phyloP scores from a whole-genome alignment of 2,888 invertebrate genomes.

The Oscheius sp. region DNA sequence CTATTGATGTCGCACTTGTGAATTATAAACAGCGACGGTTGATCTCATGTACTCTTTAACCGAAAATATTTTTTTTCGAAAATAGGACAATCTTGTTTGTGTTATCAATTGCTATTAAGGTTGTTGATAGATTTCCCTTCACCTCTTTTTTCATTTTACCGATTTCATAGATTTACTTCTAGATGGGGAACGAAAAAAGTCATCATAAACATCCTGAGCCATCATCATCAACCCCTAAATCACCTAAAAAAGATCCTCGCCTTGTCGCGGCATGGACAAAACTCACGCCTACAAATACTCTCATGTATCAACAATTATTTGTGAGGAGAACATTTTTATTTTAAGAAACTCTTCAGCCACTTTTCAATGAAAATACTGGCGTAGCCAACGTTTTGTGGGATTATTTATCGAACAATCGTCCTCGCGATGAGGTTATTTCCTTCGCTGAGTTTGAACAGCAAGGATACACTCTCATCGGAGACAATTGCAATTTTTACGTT shows the following conservation, averaged over 20 bases:
- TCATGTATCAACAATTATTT: not conserved
- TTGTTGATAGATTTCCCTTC: too few species aligned
- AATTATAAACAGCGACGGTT: too few species aligned
- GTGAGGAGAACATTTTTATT: too few species aligned
- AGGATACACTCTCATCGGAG: slow-evolving; percentile 8
- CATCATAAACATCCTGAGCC: not conserved
- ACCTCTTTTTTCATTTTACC: not conserved
- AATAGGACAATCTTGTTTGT: not conserved
- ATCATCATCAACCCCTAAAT: not conserved
- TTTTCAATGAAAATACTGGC: too few species aligned
- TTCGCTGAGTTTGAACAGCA: slow-evolving; percentile 12
- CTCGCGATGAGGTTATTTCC: not conserved
- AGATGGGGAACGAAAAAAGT: slow-evolving; percentile 9
- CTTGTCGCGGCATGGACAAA: not conserved
- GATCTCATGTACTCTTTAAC: not conserved
- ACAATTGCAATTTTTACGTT: slow-evolving; percentile 2
- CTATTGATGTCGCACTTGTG: too few species aligned
- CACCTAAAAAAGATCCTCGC: not conserved
- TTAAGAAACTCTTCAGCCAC: too few species aligned
- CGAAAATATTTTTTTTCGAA: not conserved
- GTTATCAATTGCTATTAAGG: too few species aligned
- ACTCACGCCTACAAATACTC: not conserved
- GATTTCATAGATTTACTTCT: not conserved
- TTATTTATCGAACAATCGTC: slow-evolving; percentile 32
- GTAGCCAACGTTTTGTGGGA: slow-evolving; percentile 42